phyloP scores from a whole-genome alignment of 2,113 vertebrate genomes.

The Paraplagusia blochii region DNA sequence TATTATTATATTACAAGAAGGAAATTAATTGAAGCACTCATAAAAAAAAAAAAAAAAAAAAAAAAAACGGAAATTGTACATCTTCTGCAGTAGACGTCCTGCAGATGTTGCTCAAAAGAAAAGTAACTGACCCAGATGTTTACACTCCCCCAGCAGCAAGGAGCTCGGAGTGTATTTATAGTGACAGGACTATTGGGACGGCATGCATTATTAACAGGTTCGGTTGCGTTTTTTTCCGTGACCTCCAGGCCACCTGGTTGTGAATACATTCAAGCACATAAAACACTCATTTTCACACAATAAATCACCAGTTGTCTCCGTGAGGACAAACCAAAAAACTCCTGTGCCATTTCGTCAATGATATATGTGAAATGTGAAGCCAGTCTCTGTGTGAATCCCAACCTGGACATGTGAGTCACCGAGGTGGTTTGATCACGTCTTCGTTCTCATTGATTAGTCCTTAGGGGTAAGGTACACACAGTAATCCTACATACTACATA shows the following conservation, averaged over 20 bases:
- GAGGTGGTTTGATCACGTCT: background rate
- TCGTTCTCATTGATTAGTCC: conserved; percentile 42
- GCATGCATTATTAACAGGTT: conserved; percentile 72
- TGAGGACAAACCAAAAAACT: conserved; percentile 20
- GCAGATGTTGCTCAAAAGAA: conserved; percentile 35
- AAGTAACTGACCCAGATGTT: conserved; percentile 58
- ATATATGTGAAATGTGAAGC: conserved; percentile 20
- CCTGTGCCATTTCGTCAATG: conserved; percentile 17
- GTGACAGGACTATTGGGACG: conserved; percentile 59
- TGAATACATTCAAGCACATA: conserved; percentile 33
- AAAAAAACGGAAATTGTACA: conserved; percentile 31
- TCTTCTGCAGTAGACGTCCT: conserved; percentile 31
- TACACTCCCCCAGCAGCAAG: conserved; percentile 41
- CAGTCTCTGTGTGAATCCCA: conserved; percentile 31
- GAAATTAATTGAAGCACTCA: conserved; percentile 32
- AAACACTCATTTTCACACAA: conserved; percentile 34
- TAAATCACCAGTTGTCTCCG: conserved; percentile 36
- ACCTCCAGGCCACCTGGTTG: conserved; percentile 68
- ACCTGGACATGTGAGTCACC: conserved; percentile 27
- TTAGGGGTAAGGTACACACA: conserved; percentile 48
- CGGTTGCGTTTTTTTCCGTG: conserved; percentile 65
- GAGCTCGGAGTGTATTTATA: conserved; percentile 65
- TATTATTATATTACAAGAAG: conserved; percentile 14
- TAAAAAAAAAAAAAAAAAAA: background rate
- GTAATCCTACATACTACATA: conserved; percentile 53